phyloP scores from a whole-genome alignment of 2,113 vertebrate genomes.

The Tautogolabrus adspersus region DNA sequence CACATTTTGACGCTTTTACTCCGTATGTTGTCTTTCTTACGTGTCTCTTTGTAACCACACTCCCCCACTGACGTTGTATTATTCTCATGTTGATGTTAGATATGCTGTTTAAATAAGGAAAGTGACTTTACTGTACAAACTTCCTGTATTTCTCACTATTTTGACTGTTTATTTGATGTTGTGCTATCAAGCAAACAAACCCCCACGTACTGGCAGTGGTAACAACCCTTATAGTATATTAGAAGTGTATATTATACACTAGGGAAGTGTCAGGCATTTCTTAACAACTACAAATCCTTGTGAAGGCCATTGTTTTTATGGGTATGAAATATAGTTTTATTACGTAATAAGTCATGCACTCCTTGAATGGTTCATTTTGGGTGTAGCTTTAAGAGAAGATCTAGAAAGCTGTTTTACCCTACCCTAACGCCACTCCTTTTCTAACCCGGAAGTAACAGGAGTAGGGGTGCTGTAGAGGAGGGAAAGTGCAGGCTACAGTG shows the following conservation, averaged over 20 bases:
- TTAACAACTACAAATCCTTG: not conserved
- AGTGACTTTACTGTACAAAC: not conserved
- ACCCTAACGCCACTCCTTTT: not conserved
- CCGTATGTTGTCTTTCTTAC: not conserved
- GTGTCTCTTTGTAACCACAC: not conserved
- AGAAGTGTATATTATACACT: too few relatives aligned
- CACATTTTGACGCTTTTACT: not conserved
- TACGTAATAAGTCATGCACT: not conserved
- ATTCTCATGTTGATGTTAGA: not conserved
- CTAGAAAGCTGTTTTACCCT: not conserved
- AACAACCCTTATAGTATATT: too few relatives aligned
- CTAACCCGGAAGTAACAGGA: not conserved
- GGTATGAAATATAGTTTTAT: not conserved
- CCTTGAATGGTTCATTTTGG: not conserved
- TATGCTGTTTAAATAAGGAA: not conserved
- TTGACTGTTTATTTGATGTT: not conserved
- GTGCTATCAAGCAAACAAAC: too few relatives aligned
- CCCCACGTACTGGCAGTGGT: not conserved
- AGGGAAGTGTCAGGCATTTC: not conserved
- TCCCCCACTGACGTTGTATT: not conserved
- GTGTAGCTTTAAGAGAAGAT: not conserved
- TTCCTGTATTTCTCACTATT: not conserved
- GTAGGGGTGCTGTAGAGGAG: not conserved
- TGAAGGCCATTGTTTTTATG: not conserved
- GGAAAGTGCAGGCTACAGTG: not conserved